These are phyloP conservation scores for Sander vitreus DNA, from an alignment of 2,113 vertebrate genomes.

Conservation along the genomic window DNA sequence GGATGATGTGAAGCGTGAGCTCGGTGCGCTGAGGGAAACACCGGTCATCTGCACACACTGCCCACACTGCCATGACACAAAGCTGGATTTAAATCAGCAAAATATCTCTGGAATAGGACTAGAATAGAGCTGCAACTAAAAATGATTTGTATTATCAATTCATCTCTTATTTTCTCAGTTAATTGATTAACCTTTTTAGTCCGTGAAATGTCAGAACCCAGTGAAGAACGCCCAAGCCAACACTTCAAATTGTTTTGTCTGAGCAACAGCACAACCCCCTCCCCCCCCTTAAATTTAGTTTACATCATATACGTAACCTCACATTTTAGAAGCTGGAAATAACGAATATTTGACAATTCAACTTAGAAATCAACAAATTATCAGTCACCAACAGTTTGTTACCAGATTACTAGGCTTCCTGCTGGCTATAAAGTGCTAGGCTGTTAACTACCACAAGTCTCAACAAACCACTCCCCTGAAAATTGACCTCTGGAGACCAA, in stretches of 20 bases:
- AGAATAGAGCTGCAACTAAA: neutral
- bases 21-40: too few relatives aligned
- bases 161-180: neutral
- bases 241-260: too few relatives aligned
- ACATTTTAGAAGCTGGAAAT: neutral
- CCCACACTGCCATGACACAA: too few relatives aligned
- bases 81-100: too few relatives aligned
- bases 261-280: too few relatives aligned
- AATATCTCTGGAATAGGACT: too few relatives aligned
- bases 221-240: too few relatives aligned
- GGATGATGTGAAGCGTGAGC: too few relatives aligned
- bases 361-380: neutral
- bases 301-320: neutral
- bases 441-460: neutral
- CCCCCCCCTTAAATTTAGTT: neutral
- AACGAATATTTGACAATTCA: too few relatives aligned
- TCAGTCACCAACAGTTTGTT: neutral
- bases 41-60: too few relatives aligned
- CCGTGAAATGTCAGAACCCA: too few relatives aligned
- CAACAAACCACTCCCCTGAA: neutral
- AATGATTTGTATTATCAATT: neutral
- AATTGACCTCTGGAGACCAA: conserved; percentile 22
- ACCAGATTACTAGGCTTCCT: neutral
- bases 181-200: neutral
- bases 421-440: neutral